Percentiles rank a stretch among this genome's conserved stretches.
These are phyloP conservation scores for Spea multiplicata DNA, from an alignment of 2,113 vertebrate genomes.

Conservation along the genomic window DNA sequence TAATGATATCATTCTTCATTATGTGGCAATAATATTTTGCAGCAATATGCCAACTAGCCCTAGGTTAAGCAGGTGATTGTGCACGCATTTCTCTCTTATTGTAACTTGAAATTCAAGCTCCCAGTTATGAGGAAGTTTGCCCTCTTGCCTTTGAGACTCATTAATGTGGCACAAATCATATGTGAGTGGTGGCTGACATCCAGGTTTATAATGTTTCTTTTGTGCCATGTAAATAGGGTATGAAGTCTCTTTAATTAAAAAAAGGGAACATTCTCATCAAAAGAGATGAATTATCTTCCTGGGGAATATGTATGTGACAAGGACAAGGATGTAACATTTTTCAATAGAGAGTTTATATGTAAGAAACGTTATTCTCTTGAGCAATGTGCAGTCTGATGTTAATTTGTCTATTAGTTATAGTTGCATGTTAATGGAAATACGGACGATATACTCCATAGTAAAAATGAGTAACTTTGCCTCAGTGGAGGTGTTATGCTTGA, in stretches of 20 bases:
- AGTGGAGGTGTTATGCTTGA: too few relatives aligned
- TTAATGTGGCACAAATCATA: slow-evolving; percentile 10
- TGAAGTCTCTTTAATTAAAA: background rate
- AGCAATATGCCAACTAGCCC: background rate
- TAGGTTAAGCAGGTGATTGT: background rate
- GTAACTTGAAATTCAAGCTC: background rate
- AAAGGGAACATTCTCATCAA: background rate
- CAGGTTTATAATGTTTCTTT: too few relatives aligned
- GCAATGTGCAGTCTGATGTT: background rate
- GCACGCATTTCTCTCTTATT: background rate
- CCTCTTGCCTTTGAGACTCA: slow-evolving; percentile 7
- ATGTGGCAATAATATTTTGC: too few relatives aligned
- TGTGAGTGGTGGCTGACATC: background rate
- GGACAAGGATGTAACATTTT: background rate
- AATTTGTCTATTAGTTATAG: background rate
- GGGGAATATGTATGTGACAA: background rate
- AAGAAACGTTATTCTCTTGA: background rate
- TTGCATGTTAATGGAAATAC: background rate
- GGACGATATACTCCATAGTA: background rate
- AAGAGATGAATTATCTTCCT: background rate
- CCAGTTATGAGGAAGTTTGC: background rate
- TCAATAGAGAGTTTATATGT: background rate
- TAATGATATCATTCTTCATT: too few relatives aligned
- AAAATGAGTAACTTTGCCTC: background rate
- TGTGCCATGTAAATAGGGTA: slow-evolving; percentile 2